Percentiles rank a stretch among this genome's conserved stretches.
Evolutionary conservation across 2,888 invertebrate genomes (phyloP).

Genomic region (Crepidodera aurea): DNA sequence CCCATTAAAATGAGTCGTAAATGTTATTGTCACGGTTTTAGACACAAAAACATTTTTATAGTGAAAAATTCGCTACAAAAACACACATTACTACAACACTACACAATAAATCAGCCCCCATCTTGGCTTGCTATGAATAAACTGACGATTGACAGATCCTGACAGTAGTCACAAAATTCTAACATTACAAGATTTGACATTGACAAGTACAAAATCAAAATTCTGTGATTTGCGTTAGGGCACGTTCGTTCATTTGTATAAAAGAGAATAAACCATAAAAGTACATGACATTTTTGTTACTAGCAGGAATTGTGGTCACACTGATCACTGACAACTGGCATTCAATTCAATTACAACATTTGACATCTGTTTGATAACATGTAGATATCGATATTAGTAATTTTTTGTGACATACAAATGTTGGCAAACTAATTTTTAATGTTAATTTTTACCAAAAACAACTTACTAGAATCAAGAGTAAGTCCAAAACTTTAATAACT

Average conservation of each 20-base stretch:
- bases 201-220: too few relatives aligned
- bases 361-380: slow-evolving; percentile 20
- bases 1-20: slow-evolving; percentile 53
- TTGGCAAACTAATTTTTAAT: background rate
- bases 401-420: background rate
- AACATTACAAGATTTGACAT: too few relatives aligned
- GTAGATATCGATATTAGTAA: background rate
- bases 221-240: too few relatives aligned
- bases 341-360: background rate
- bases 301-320: too few relatives aligned
- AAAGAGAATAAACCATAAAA: too few relatives aligned
- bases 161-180: background rate
- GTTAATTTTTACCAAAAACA: background rate
- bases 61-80: slow-evolving; percentile 51
- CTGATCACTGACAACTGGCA: too few relatives aligned
- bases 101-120: slow-evolving; percentile 53
- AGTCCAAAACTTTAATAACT: too few relatives aligned
- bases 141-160: slow-evolving; percentile 12
- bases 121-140: slow-evolving; percentile 49
- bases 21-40: slow-evolving; percentile 62
- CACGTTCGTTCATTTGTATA: too few relatives aligned
- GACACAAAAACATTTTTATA: slow-evolving; percentile 60
- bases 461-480: too few relatives aligned
- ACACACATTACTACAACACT: slow-evolving; percentile 54
- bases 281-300: too few relatives aligned